A percentile compares a stretch with the other conserved stretches of the same genome.
phyloP scores from a whole-genome alignment of 2,888 invertebrate genomes.

The Agrilus mali region DNA sequence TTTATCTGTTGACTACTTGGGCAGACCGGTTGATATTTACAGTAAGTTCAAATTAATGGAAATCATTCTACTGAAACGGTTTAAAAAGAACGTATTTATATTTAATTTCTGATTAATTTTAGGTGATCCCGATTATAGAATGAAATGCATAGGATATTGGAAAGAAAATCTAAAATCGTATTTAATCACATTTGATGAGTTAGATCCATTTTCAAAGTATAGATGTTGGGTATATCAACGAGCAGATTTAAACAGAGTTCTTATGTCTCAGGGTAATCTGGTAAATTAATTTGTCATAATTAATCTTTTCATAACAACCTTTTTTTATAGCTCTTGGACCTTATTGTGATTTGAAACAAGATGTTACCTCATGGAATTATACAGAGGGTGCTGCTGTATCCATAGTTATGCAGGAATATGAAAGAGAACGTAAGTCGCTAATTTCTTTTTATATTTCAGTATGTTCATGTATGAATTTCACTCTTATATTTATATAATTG shows the following conservation, averaged over 20 bases:
- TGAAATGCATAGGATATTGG: conserved; percentile 97
- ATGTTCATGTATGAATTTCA: too few relatives aligned
- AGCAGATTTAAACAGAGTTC: conserved; percentile 79
- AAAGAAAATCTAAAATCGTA: conserved; percentile 96
- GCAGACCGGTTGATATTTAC: conserved; percentile 90
- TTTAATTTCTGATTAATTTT: conserved; percentile 6
- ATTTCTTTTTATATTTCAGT: neutral
- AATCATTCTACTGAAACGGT: too few relatives aligned
- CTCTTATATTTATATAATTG: too few relatives aligned
- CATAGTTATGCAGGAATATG: conserved; percentile 82
- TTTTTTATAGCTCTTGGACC: conserved; percentile 72
- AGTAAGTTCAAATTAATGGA: conserved; percentile 36
- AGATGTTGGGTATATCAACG: conserved; percentile 98
- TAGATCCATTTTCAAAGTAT: conserved; percentile 91
- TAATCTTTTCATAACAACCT: neutral
- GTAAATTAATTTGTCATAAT: neutral
- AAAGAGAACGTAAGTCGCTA: conserved; percentile 63
- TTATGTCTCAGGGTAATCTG: conserved; percentile 51
- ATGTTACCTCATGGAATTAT: conserved; percentile 77
- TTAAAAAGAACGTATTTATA: too few relatives aligned
- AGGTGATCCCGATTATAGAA: conserved; percentile 85
- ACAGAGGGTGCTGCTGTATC: conserved; percentile 89
- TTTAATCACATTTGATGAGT: conserved; percentile 87
- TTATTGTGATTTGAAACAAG: conserved; percentile 80
- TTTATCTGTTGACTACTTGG: conserved; percentile 89